Evolutionary conservation across 2,113 vertebrate genomes (phyloP).

Genomic region (Peromyscus maniculatus): DNA sequence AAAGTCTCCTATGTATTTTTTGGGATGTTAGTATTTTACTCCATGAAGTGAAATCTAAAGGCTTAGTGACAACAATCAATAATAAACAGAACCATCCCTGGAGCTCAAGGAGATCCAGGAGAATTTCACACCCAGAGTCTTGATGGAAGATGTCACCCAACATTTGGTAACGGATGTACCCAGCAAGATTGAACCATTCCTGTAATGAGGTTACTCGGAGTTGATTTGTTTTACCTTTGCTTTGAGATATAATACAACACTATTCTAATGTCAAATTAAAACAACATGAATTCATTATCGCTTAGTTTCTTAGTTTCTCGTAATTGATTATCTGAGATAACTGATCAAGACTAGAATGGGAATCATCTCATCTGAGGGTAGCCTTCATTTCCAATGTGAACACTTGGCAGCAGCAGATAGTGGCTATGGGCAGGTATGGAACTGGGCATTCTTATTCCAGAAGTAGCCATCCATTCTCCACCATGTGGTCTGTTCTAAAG

Average conservation of each 20-base stretch:
- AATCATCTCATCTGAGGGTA: neutral
- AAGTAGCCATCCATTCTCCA: neutral
- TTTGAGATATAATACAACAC: neutral
- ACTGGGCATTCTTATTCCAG: neutral
- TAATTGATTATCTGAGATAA: neutral
- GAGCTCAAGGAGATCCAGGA: neutral
- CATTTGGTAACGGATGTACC: neutral
- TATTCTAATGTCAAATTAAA: neutral
- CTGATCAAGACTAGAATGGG: neutral
- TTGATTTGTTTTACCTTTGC: neutral
- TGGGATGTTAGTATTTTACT: neutral
- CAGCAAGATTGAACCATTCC: neutral
- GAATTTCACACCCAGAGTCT: neutral
- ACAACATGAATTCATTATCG: neutral
- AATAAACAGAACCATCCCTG: neutral
- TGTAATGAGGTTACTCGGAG: neutral
- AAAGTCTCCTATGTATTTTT: neutral
- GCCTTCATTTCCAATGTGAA: neutral
- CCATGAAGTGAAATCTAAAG: neutral
- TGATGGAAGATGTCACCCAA: neutral
- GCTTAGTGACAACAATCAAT: neutral
- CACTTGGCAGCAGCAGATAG: neutral
- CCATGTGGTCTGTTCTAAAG: neutral
- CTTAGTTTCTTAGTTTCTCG: neutral
- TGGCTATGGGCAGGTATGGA: neutral